phyloP scores from a whole-genome alignment of 2,113 vertebrate genomes.

The Pao palembangensis region DNA sequence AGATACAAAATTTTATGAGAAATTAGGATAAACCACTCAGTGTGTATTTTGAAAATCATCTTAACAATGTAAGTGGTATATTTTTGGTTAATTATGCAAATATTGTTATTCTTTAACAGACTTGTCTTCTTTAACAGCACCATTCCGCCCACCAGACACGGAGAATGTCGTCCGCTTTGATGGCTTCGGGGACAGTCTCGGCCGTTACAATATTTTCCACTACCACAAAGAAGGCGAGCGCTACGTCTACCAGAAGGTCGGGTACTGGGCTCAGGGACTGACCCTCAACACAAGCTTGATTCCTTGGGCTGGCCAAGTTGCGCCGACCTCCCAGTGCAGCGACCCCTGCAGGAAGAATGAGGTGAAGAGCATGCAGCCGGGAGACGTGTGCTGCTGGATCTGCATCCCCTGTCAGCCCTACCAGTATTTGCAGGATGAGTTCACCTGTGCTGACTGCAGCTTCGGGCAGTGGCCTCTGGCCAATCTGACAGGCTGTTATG shows the following conservation, averaged over 20 bases:
- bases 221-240: slow-evolving; percentile 79
- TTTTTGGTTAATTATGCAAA: background rate
- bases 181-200: slow-evolving; percentile 87
- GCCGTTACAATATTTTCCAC: slow-evolving; percentile 97
- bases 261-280: slow-evolving; percentile 92
- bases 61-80: too few relatives aligned
- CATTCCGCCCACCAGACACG: slow-evolving; percentile 88
- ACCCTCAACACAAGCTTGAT: slow-evolving; percentile 85
- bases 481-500: slow-evolving; percentile 89
- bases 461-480: slow-evolving; percentile 92
- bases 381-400: slow-evolving; percentile 98
- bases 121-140: slow-evolving; percentile 73
- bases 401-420: slow-evolving; percentile 94
- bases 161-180: slow-evolving; percentile 89
- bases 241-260: slow-evolving; percentile 88
- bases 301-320: slow-evolving; percentile 78
- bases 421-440: slow-evolving; percentile 89
- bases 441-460: slow-evolving; percentile 92
- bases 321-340: slow-evolving; percentile 92
- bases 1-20: too few relatives aligned
- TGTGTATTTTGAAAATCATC: too few relatives aligned
- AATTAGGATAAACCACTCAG: too few relatives aligned
- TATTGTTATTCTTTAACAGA: slow-evolving; percentile 3
- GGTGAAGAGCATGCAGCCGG: slow-evolving; percentile 96
- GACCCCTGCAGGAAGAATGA: slow-evolving; percentile 95